A percentile compares a stretch with the other conserved stretches of the same genome.
Evolutionary conservation across 1,140 invertebrate genomes (phyloP).

Genomic region (Oncopodura yosiiana): DNA sequence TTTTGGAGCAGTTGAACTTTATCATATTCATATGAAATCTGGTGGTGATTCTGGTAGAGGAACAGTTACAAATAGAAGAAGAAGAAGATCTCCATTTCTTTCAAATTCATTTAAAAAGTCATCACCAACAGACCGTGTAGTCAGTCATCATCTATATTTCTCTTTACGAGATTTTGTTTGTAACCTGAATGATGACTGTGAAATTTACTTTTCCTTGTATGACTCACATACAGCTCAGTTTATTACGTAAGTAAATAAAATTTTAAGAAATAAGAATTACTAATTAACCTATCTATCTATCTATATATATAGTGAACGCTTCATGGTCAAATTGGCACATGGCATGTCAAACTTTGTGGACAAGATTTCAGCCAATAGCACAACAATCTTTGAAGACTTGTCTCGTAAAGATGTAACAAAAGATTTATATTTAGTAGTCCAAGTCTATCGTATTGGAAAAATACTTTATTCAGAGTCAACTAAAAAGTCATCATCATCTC

Average conservation of each 20-base stretch:
- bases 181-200: conserved; percentile 68
- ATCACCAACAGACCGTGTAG: conserved; percentile 38
- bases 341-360: conserved; percentile 47
- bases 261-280: conserved; percentile 11
- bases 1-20: conserved; percentile 76
- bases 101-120: conserved; percentile 1
- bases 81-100: background rate
- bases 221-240: conserved; percentile 56
- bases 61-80: conserved; percentile 35
- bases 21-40: conserved; percentile 73
- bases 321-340: conserved; percentile 62
- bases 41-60: conserved; percentile 67
- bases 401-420: conserved; percentile 67
- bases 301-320: conserved; percentile 60
- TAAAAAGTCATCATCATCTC: conserved; percentile 49
- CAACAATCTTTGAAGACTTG: conserved; percentile 47
- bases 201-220: conserved; percentile 77
- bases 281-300: conserved; percentile 15
- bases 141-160: conserved; percentile 74
- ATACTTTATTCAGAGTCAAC: conserved; percentile 71
- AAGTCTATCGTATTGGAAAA: conserved; percentile 75
- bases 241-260: conserved; percentile 42
- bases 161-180: conserved; percentile 81
- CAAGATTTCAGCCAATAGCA: conserved; percentile 53
- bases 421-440: conserved; percentile 75